Percentiles rank a stretch among this genome's conserved stretches.
Conservation (phyloP, 2,888 invertebrate species). For the Sinotaia quadrata region DNA sequence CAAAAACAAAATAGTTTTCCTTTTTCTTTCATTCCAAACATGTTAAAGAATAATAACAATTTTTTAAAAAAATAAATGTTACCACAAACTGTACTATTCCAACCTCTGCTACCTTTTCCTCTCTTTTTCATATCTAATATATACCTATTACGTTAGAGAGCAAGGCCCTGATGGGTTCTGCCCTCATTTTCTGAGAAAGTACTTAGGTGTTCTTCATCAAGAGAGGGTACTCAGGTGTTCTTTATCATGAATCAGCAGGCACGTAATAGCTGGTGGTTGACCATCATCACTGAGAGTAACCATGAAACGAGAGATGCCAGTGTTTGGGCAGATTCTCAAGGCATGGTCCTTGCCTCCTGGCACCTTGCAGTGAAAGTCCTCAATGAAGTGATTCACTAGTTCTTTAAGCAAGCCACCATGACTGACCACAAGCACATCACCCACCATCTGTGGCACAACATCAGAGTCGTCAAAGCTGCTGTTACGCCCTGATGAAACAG, state of each 20-base stretch:
- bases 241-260: slow-evolving; percentile 67
- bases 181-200: no score
- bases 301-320: slow-evolving; percentile 70
- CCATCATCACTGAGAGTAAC: slow-evolving; percentile 41
- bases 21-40: no score
- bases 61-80: no score
- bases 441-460: slow-evolving; percentile 47
- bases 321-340: slow-evolving; percentile 68
- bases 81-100: no score
- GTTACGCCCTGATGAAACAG: slow-evolving; percentile 66
- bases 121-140: no score
- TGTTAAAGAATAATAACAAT: no score
- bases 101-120: no score
- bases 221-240: slow-evolving; percentile 61
- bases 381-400: slow-evolving; percentile 66
- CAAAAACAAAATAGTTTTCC: no score
- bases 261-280: slow-evolving; percentile 58
- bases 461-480: slow-evolving; percentile 64
- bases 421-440: slow-evolving; percentile 68
- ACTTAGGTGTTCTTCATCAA: no score
- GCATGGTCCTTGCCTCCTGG: slow-evolving; percentile 66
- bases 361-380: slow-evolving; percentile 58
- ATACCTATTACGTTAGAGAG: no score
- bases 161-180: no score
- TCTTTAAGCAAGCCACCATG: slow-evolving; percentile 71